Evolutionary conservation across 2,797 vertebrate genomes (phyloP), one percentile per base, ranked within the genome.

Genomic region (Martes flavigula): DNA sequence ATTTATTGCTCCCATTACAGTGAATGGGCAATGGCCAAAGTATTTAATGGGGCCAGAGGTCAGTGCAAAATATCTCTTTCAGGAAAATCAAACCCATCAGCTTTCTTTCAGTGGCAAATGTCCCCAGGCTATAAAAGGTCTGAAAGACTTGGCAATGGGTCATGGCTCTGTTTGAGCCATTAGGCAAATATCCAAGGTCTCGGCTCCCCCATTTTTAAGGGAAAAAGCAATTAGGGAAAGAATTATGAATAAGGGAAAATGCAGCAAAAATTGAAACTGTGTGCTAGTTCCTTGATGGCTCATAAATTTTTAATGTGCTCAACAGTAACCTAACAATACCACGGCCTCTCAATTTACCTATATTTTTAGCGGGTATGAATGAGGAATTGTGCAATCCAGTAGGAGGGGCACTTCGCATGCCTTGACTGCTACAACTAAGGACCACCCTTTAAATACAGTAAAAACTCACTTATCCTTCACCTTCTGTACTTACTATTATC

Each of bases 61-160:
- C 86, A 96, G 94, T 58, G 62, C 58, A 95, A 96, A 97, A 93
- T 96, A 83, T 96, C 88, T 87, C 72, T 92, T 96, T 96, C 79
- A 97, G 82, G 84, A 97, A 98, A 97, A 97, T 96, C 75, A 97
- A 96, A 95, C 79, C 85, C 97, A 98, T 97, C 94, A 93, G 73
- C 85, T 97, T 96, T 90, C 73, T 96, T 97, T 96, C 96, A 95
- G 4, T 87, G 89, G 88, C 70, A 95, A 96, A 91, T 81, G 40
- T 87, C 68, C 62, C 73, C 21, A 51, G 62, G 88, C 82, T 81
- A 79, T 97, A 95, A 96, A 96, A 94, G 70, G 79, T 87, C 93
- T 79, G 46, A 87, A 94, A 94, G 82, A 46, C 70, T 96, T 97
- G 96, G 96, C 87, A 92, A 94, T 46, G 62, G 95, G 96, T 97